Conservation (phyloP, 2,797 vertebrate species). For the Ptychadena robeensis region DNA sequence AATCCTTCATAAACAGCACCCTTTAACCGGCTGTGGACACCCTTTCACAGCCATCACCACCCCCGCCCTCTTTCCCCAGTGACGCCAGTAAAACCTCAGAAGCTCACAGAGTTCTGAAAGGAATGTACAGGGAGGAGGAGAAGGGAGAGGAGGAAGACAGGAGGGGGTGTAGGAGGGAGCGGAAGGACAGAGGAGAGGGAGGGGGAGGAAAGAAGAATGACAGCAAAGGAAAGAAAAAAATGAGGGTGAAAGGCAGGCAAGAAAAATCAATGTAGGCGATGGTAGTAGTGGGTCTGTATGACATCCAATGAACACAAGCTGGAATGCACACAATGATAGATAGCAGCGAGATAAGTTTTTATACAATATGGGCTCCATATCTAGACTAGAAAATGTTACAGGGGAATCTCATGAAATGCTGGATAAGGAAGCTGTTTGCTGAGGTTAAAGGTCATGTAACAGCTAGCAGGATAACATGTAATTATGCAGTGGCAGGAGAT, state of each 20-base stretch:
- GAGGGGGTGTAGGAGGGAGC: slow-evolving; percentile 42
- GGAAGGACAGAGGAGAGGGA: slow-evolving; percentile 45
- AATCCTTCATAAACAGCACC: slow-evolving; percentile 9
- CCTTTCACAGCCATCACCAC: slow-evolving; percentile 29
- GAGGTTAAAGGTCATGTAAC: slow-evolving; percentile 42
- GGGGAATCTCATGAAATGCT: background rate
- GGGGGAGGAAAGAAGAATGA: slow-evolving; percentile 45
- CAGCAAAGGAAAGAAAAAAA: slow-evolving; percentile 6
- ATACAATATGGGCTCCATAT: background rate
- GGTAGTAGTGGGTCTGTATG: background rate
- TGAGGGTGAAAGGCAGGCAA: background rate
- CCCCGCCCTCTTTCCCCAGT: slow-evolving; percentile 36
- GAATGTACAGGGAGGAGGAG: slow-evolving; percentile 53
- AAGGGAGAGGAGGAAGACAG: slow-evolving; percentile 13
- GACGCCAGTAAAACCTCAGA: slow-evolving; percentile 54
- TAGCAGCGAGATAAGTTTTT: background rate
- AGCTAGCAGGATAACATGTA: slow-evolving; percentile 15
- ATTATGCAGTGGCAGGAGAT: slow-evolving; percentile 6
- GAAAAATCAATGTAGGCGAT: background rate
- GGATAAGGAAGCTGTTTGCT: slow-evolving; percentile 22
- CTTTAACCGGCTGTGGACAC: slow-evolving; percentile 16
- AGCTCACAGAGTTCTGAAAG: slow-evolving; percentile 42
- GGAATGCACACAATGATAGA: background rate
- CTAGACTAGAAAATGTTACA: background rate
- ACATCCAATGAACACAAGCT: slow-evolving; percentile 2